phyloP scores from a whole-genome alignment of 2,113 vertebrate genomes.

The Brachyistius frenatus region DNA sequence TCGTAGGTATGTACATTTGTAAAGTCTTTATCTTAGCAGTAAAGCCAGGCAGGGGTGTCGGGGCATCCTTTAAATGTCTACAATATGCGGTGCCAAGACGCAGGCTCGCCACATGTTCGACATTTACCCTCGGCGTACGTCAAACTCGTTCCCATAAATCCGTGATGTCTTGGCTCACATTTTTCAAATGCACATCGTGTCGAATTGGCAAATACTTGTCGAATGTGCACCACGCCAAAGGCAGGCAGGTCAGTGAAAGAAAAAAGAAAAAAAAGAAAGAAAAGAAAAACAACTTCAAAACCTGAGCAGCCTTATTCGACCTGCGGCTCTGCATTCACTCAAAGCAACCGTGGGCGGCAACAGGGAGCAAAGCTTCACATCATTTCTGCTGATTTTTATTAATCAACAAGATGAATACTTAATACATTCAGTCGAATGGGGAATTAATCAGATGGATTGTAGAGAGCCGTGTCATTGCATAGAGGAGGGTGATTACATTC shows the following conservation, averaged over 20 bases:
- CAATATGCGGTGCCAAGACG: constrained; percentile 9
- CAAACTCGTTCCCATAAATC: neutral
- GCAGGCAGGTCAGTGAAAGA: constrained; percentile 50
- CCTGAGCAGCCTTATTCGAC: constrained; percentile 42
- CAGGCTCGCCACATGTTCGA: neutral
- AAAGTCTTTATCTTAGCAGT: constrained; percentile 1
- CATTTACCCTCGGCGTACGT: neutral
- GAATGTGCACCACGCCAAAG: constrained; percentile 26
- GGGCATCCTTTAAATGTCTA: neutral
- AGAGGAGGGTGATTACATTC: constrained; percentile 79
- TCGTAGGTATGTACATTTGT: neutral
- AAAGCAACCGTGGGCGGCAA: constrained; percentile 59
- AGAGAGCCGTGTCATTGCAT: constrained; percentile 84
- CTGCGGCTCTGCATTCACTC: constrained; percentile 59
- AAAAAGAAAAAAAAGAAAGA: neutral
- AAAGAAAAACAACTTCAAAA: constrained; percentile 25
- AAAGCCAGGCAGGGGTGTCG: neutral
- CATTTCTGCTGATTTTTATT: constrained; percentile 63
- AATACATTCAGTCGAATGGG: constrained; percentile 53
- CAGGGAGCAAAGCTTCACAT: constrained; percentile 61
- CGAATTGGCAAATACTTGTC: neutral
- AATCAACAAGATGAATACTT: constrained; percentile 54
- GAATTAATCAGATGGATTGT: constrained; percentile 73
- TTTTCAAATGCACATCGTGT: constrained; percentile 4
- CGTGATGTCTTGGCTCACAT: neutral